These are phyloP conservation scores for Poecile montanus DNA, from an alignment of 2,797 vertebrate species.

Conservation along the genomic window DNA sequence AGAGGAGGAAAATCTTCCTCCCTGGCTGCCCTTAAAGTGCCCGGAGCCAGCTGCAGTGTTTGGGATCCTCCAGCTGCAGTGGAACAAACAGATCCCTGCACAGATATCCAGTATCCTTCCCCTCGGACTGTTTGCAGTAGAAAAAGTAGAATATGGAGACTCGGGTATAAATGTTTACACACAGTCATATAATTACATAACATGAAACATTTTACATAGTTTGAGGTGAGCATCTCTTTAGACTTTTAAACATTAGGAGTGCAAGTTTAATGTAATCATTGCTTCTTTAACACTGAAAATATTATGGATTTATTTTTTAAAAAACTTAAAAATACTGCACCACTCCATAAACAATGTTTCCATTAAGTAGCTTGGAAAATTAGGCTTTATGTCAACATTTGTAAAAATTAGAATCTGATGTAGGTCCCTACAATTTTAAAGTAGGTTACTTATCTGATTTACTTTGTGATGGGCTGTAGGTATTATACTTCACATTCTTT, in stretches of 20 bases:
- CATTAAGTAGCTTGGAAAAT: conserved; percentile 79
- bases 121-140: conserved; percentile 51
- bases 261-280: conserved; percentile 78
- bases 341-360: conserved; percentile 79
- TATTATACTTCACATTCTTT: conserved; percentile 99
- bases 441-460: conserved; percentile 81
- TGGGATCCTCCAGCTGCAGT: conserved; percentile 70
- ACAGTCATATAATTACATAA: conserved; percentile 76
- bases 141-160: conserved; percentile 70
- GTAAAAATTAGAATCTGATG: conserved; percentile 80
- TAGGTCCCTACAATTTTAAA: conserved; percentile 78
- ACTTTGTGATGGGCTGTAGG: conserved; percentile 63
- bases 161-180: conserved; percentile 74
- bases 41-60: conserved; percentile 59
- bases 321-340: conserved; percentile 77
- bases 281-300: conserved; percentile 79
- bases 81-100: conserved; percentile 55
- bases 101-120: conserved; percentile 49
- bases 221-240: conserved; percentile 76
- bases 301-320: conserved; percentile 75
- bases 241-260: conserved; percentile 74
- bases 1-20: conserved; percentile 53
- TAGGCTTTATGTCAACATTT: conserved; percentile 79
- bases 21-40: conserved; percentile 50
- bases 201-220: conserved; percentile 74